Base-by-base conservation (phyloP, 2,113 vertebrate species). In the Elaphurus davidianus region DNA sequence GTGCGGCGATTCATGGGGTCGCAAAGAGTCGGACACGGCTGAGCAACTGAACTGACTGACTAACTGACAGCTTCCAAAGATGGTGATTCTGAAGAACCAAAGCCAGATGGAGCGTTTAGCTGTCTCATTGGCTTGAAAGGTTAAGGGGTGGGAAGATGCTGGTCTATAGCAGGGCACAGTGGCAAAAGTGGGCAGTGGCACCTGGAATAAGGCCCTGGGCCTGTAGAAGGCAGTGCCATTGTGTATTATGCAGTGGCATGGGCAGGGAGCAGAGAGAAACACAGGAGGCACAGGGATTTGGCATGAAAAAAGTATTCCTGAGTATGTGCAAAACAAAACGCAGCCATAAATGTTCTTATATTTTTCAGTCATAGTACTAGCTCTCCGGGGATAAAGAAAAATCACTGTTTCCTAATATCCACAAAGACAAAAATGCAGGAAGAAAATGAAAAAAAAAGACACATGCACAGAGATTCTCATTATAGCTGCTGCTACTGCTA, bases 201-300 rank as follows among this genome's bases (percentile, higher is more conserved):
- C 27, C 54, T 54, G 79, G 52, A 88, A 36, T 15, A 86, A 83
- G 78, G 28, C 21, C 6, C 23, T 21, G 78, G 83, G 79, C 33
- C 33, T 45, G 15, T 28, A 36, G 52, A 64, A 74, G 14, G 2
- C 14, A 7, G 28, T 45, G 14, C 33, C 27, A 45, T 89, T 28
- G 52, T 89, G 93, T 91, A n/a, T 86, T 83, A 52, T 84, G 76
- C 36, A 33, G 40, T 64, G 16, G 52, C 25, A 25, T 47, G 11
- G 9, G 55, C 47, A 55, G 9, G 33, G 16, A 88, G 59, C 54
- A 59, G 59, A 95, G 54, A 96, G 33, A 78, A 96, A 84, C 40
- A 64, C 45, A 92, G 19, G n/a, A 92, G 40, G 47, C 52, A 94
- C 52, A 60, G 76, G n/a, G 52, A 92, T 95, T 98, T 90, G 90